A percentile compares a stretch with the other conserved stretches of the same genome.
phyloP scores from a whole-genome alignment of 2,888 invertebrate genomes.

The Oligia strigilis region DNA sequence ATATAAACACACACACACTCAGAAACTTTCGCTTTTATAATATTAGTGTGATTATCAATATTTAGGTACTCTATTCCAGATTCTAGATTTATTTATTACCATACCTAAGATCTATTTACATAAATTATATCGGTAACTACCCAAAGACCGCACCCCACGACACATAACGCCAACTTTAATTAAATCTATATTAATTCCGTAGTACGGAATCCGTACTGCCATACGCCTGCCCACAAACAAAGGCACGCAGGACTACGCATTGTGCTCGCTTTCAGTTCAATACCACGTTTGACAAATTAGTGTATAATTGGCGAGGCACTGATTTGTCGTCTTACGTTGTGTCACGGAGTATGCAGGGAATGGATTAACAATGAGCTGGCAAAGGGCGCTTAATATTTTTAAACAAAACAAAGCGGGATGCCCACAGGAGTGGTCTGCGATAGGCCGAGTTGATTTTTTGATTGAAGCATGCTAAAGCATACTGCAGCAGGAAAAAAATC shows the following conservation, averaged over 20 bases:
- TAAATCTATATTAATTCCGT: constrained; percentile 39
- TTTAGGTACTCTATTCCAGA: background rate
- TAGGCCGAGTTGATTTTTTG: background rate
- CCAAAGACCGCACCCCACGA: background rate
- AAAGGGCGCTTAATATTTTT: background rate
- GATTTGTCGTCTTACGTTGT: constrained; percentile 35
- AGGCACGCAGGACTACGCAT: constrained; percentile 27
- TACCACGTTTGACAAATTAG: constrained; percentile 54
- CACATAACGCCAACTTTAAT: constrained; percentile 19
- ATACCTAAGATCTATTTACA: background rate
- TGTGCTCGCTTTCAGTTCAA: constrained; percentile 35
- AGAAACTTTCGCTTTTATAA: too few species aligned
- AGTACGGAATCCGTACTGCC: background rate
- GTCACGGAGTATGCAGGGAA: constrained; percentile 15
- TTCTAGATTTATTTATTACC: background rate
- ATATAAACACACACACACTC: too few species aligned
- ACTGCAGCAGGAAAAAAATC: background rate
- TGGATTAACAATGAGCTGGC: constrained; percentile 10
- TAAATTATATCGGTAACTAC: background rate
- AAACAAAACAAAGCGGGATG: background rate
- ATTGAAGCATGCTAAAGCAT: background rate
- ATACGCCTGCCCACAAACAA: constrained; percentile 40
- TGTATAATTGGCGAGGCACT: constrained; percentile 48
- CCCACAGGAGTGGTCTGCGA: background rate
- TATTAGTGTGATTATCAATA: background rate